Base-by-base conservation (phyloP, 2,888 invertebrate genomes). In the Apodemia zela region DNA sequence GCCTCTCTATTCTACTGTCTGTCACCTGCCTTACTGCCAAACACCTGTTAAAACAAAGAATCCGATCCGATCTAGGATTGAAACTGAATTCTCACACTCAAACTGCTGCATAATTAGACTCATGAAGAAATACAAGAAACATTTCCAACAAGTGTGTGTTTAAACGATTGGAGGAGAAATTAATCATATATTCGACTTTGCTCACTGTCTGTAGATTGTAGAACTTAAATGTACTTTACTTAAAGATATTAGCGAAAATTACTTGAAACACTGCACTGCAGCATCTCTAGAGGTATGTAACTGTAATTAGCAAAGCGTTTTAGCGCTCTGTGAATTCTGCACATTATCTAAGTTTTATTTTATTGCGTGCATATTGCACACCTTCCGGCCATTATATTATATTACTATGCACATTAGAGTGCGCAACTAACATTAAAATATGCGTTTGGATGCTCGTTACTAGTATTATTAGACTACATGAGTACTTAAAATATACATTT, bases 181-280 rank as follows among this genome's bases (percentile, higher is more conserved):
- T 54, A 61, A 61, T 61, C 49, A 49, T 15, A 35, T 54, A 54
- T 21, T 7, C 38, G 38, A 38, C 38, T 49, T 38, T 35, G 51
- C 18, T 42, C 25, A 18, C 29, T 21, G 61, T 65, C 49, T 51
- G 49, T 65, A 62, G 57, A 68, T 61, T 66, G 61, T 62, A 58
- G 60, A 59, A 60, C 75, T 79, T 69, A 67, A 66, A 71, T 73
- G 59, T 63, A 47, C 59, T 67, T 71, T 75, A 76, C 81, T 84
- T 79, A 79, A 78, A 77, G 77, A 81, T 85, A 84, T 82, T 80
- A 80, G 75, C 72, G 77, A 75, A 81, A 81, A 84, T 85, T 80
- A 78, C 80, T 82, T 76, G 73, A 75, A 80, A 78, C 74, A 76
- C 85, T 84, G 87, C 87, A 85, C 72, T 85, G 85, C 87, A 85